These are phyloP conservation scores for Onychomys leucogaster DNA, from an alignment of 2,797 vertebrate genomes.

Conservation along the genomic window DNA sequence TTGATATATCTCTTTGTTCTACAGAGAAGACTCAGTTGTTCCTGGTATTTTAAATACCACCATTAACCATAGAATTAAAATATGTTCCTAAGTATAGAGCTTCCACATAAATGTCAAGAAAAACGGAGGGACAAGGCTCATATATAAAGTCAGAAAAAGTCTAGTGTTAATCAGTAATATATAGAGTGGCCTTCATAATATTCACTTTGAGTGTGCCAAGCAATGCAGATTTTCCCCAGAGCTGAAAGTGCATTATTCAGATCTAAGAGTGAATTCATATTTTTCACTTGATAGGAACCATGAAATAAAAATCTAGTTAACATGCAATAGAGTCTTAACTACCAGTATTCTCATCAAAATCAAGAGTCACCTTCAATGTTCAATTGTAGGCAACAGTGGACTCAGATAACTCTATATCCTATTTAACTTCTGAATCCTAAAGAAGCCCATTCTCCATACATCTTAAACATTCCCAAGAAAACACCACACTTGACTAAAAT, in stretches of 20 bases:
- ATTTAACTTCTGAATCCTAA: not conserved
- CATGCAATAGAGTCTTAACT: not conserved
- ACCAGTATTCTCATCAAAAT: not conserved
- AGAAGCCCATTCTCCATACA: not conserved
- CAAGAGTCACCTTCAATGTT: constrained; percentile 5
- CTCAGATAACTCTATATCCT: not conserved
- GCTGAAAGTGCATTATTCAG: constrained; percentile 41
- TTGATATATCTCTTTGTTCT: constrained; percentile 43
- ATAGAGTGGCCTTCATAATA: constrained; percentile 28
- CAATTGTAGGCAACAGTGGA: not conserved
- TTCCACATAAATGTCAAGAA: constrained; percentile 47
- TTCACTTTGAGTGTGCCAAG: constrained; percentile 3
- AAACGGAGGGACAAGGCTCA: constrained; percentile 65
- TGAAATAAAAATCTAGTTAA: constrained; percentile 1
- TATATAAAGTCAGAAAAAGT: constrained; percentile 55
- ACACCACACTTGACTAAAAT: not conserved
- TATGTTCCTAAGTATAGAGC: constrained; percentile 51
- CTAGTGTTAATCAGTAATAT: constrained; percentile 17
- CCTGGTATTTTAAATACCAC: constrained; percentile 45
- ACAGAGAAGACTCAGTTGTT: constrained; percentile 13
- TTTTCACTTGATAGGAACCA: not conserved
- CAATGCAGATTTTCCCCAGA: constrained; percentile 37
- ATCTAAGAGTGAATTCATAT: constrained; percentile 56
- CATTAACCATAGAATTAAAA: constrained; percentile 60
- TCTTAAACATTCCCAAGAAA: not conserved